phyloP scores from a whole-genome alignment of 2,888 invertebrate genomes.

The Andrena bucephala region DNA sequence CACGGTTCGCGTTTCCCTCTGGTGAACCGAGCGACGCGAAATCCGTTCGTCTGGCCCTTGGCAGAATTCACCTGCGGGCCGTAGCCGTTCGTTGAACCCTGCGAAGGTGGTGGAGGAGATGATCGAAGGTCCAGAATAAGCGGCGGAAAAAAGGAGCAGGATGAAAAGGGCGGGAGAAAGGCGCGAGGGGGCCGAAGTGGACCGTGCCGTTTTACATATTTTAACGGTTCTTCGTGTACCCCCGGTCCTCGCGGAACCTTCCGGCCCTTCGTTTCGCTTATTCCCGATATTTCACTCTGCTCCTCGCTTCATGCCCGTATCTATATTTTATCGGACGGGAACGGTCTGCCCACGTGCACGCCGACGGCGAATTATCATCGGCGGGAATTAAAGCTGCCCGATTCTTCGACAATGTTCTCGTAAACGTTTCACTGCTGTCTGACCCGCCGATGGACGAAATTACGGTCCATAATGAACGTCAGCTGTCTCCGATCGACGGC shows the following conservation, averaged over 20 bases:
- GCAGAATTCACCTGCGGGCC: conserved; percentile 74
- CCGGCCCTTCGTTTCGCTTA: conserved; percentile 39
- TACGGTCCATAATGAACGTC: not conserved
- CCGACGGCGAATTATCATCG: not conserved
- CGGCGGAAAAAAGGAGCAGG: conserved; percentile 52
- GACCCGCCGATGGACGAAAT: not conserved
- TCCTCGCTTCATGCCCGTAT: conserved; percentile 23
- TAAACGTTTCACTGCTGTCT: not conserved
- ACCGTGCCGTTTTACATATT: conserved; percentile 79
- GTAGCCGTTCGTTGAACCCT: conserved; percentile 78
- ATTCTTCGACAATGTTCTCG: not conserved
- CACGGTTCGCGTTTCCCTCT: not conserved
- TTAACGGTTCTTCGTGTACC: conserved; percentile 79
- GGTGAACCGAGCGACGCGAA: conserved; percentile 36
- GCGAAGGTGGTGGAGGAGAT: conserved; percentile 69
- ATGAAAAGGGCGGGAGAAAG: conserved; percentile 55
- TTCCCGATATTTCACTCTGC: conserved; percentile 31
- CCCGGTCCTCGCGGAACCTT: conserved; percentile 62
- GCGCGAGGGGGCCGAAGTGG: conserved; percentile 62
- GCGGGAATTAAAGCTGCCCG: not conserved
- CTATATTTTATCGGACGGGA: conserved; percentile 13
- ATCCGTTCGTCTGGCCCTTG: conserved; percentile 34
- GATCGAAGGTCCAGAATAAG: conserved; percentile 74
- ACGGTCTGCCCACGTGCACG: not conserved
- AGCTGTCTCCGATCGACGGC: no score